A percentile compares a stretch with the other conserved stretches of the same genome.
Conservation (phyloP, 1,140 invertebrate genomes). For the Adelges cooleyi region DNA sequence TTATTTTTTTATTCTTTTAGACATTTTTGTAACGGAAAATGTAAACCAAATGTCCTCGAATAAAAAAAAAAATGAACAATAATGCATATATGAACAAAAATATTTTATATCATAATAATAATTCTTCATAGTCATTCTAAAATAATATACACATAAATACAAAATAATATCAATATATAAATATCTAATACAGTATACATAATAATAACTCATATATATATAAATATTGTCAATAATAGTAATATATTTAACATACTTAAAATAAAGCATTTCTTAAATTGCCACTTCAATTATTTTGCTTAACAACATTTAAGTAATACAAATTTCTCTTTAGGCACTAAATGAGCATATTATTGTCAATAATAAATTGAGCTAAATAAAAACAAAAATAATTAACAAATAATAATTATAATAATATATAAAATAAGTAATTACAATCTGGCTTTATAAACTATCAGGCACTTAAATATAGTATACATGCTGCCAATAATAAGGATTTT, state of each 20-base stretch:
- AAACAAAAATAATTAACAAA: conserved; percentile 14
- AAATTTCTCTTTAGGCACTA: conserved; percentile 3
- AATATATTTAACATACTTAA: not conserved
- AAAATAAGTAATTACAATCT: not conserved
- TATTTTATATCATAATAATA: too few relatives aligned
- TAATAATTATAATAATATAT: not conserved
- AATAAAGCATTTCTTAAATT: conserved; percentile 1
- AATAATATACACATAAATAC: too few relatives aligned
- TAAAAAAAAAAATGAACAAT: too few relatives aligned
- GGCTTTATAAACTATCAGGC: not conserved
- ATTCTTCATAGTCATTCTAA: too few relatives aligned
- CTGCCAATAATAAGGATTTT: not conserved
- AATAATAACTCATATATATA: not conserved
- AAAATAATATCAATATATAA: not conserved
- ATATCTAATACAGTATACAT: not conserved
- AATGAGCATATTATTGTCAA: conserved; percentile 26
- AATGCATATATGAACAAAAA: too few relatives aligned
- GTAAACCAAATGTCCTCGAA: too few relatives aligned
- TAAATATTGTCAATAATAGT: conserved; percentile 11
- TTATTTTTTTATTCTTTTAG: too few relatives aligned
- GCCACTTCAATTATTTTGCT: not conserved
- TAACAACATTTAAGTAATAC: conserved; percentile 10
- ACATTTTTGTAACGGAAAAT: too few relatives aligned
- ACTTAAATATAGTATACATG: not conserved
- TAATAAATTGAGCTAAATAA: conserved; percentile 25